phyloP scores from a whole-genome alignment of 2,797 vertebrate genomes.

The Phaenicophaeus curvirostris region DNA sequence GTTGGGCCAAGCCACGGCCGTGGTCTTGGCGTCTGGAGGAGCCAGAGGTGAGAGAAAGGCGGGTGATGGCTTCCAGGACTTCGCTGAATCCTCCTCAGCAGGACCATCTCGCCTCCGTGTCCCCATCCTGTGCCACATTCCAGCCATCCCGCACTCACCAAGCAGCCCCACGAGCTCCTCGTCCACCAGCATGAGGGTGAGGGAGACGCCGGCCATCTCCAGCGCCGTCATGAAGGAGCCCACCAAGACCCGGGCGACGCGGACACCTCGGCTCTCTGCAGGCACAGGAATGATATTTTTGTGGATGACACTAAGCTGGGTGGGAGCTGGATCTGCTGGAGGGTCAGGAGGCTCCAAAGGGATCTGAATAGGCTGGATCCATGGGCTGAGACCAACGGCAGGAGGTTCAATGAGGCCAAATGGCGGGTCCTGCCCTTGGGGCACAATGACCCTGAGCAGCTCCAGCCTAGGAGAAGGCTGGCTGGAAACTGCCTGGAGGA shows the following conservation, averaged over 20 bases:
- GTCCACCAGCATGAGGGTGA: slow-evolving; percentile 85
- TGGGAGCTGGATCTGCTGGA: too few relatives aligned
- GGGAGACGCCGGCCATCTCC: slow-evolving; percentile 93
- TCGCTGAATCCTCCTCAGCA: not conserved
- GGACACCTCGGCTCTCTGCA: slow-evolving; percentile 83
- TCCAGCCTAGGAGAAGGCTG: too few relatives aligned
- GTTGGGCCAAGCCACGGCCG: slow-evolving; percentile 88
- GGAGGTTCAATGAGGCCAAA: too few relatives aligned
- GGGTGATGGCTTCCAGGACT: not conserved
- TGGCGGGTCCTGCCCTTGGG: too few relatives aligned
- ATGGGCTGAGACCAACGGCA: too few relatives aligned
- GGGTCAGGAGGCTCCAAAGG: too few relatives aligned
- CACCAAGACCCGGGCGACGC: slow-evolving; percentile 83
- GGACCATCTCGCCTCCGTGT: rapidly evolving
- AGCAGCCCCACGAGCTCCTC: slow-evolving; percentile 83
- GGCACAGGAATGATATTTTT: too few relatives aligned
- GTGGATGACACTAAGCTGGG: too few relatives aligned
- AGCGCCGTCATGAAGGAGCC: slow-evolving; percentile 94
- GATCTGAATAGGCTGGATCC: too few relatives aligned
- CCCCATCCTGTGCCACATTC: not conserved
- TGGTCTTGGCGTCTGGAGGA: slow-evolving; percentile 83
- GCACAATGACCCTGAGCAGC: too few relatives aligned
- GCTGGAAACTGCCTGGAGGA: too few relatives aligned
- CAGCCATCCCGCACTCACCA: slow-evolving; percentile 67
- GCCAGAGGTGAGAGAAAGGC: not conserved